phyloP scores from a whole-genome alignment of 2,888 invertebrate genomes.

The Malthinus flaveolus region DNA sequence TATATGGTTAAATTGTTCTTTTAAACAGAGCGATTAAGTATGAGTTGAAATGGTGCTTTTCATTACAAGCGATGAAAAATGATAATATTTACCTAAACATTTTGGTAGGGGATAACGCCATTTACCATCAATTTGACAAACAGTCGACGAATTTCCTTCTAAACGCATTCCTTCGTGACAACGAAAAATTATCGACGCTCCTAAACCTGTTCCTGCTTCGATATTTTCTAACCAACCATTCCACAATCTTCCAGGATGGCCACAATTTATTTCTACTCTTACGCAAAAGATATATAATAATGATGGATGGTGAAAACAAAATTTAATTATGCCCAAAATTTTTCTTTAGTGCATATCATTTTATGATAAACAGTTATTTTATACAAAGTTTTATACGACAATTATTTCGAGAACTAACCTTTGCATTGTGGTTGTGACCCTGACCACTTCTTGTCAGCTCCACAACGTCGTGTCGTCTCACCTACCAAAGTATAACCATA shows the following conservation, averaged over 20 bases:
- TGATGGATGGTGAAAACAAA: constrained; percentile 6
- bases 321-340: neutral
- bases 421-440: constrained; percentile 90
- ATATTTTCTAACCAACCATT: constrained; percentile 96
- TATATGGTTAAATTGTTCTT: too few species aligned
- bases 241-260: constrained; percentile 89
- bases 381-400: neutral
- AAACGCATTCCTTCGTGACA: constrained; percentile 92
- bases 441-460: constrained; percentile 94
- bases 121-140: constrained; percentile 91
- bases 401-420: constrained; percentile 62
- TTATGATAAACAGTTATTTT: neutral
- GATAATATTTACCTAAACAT: constrained; percentile 71
- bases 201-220: constrained; percentile 85
- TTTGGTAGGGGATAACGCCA: constrained; percentile 94
- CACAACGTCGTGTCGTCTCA: constrained; percentile 86
- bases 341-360: neutral
- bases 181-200: constrained; percentile 89
- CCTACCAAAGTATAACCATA: constrained; percentile 92
- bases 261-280: constrained; percentile 87
- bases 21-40: too few species aligned
- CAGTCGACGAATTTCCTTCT: constrained; percentile 84
- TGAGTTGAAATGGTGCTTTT: too few species aligned
- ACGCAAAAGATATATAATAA: constrained; percentile 16
- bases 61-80: neutral